Evolutionary conservation across 2,888 invertebrate genomes (phyloP).

Genomic region (Theodoxus fluviatilis): DNA sequence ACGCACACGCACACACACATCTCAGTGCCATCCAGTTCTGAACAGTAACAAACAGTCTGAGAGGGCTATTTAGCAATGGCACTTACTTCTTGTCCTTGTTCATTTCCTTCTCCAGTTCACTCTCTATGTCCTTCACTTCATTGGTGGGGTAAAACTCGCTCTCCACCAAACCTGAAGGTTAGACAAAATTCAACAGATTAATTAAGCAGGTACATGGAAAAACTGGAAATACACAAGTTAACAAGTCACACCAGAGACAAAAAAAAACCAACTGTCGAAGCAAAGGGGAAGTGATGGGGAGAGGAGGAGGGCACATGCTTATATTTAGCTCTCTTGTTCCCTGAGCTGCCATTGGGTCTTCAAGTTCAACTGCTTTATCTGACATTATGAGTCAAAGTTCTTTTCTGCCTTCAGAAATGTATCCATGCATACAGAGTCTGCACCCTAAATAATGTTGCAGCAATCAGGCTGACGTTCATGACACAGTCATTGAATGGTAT

Average conservation of each 20-base stretch:
- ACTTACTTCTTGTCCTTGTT: constrained; percentile 68
- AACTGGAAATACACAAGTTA: neutral
- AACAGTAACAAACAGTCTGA: neutral
- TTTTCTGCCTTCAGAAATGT: too few relatives aligned
- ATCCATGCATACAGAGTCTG: neutral
- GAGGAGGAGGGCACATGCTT: too few relatives aligned
- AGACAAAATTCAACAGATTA: neutral
- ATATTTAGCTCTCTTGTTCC: too few relatives aligned
- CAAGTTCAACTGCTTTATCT: too few relatives aligned
- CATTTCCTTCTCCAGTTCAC: constrained; percentile 74
- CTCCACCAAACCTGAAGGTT: constrained; percentile 70
- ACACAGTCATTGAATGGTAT: too few relatives aligned
- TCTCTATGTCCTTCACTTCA: constrained; percentile 72
- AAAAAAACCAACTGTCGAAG: neutral
- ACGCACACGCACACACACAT: neutral
- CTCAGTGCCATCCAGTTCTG: too few relatives aligned
- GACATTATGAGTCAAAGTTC: too few relatives aligned
- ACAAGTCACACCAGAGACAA: neutral
- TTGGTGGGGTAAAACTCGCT: constrained; percentile 82
- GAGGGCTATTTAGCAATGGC: neutral
- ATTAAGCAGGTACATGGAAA: too few relatives aligned
- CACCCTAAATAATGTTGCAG: too few relatives aligned
- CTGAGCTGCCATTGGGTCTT: too few relatives aligned
- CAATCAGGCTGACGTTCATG: too few relatives aligned
- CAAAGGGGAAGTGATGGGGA: too few relatives aligned